Evolutionary conservation across 2,888 invertebrate species (phyloP).

Genomic region (Rhagonycha fulva): DNA sequence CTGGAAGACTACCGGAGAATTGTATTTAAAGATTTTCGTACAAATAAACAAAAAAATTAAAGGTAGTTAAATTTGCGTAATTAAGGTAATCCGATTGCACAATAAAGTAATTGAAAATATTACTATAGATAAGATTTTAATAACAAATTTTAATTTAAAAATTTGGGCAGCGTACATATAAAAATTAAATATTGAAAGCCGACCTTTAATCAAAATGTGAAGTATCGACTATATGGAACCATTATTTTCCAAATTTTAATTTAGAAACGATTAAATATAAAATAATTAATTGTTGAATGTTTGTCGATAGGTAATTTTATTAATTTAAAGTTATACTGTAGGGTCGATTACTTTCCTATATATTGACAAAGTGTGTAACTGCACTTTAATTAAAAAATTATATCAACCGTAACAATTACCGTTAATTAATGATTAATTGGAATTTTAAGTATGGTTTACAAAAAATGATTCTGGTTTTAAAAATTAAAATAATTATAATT

Average conservation of each 20-base stretch:
- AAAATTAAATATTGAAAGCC: neutral
- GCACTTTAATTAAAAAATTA: too few species aligned
- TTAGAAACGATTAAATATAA: neutral
- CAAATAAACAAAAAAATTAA: neutral
- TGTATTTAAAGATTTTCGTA: conserved; percentile 15
- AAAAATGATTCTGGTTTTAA: too few species aligned
- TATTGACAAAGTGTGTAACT: too few species aligned
- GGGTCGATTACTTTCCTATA: neutral
- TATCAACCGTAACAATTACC: too few species aligned
- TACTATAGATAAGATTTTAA: neutral
- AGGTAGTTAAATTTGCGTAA: neutral
- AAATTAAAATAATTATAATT: too few species aligned
- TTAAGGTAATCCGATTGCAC: neutral
- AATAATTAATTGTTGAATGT: neutral
- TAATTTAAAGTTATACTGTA: neutral
- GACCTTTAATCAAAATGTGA: neutral
- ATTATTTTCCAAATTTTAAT: neutral
- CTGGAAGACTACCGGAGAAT: conserved; percentile 22
- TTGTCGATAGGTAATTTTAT: neutral
- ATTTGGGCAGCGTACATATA: neutral
- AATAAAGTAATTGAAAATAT: neutral
- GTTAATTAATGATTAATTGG: too few species aligned
- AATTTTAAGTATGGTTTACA: too few species aligned
- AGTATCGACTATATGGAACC: neutral
- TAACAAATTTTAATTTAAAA: neutral